phyloP scores from a whole-genome alignment of 1,140 invertebrate species.

The Hypsibius dujardini region DNA sequence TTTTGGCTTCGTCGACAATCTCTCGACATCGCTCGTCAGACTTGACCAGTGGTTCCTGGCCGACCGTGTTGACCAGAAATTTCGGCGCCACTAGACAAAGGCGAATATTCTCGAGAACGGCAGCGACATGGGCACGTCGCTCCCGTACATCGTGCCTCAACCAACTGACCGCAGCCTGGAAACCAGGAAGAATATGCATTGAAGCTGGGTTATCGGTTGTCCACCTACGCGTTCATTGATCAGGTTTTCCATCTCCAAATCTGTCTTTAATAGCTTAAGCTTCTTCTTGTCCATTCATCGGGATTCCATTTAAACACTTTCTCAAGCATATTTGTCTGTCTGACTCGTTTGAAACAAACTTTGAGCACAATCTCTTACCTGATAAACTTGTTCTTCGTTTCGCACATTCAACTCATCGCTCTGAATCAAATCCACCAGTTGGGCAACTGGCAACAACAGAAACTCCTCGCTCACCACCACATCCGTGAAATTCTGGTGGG shows the following conservation, averaged over 20 bases:
- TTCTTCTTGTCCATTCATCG: background rate
- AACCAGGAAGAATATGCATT: constrained; percentile 30
- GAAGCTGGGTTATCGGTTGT: no score
- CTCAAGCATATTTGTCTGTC: background rate
- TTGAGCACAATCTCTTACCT: background rate
- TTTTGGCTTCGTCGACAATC: constrained; percentile 93
- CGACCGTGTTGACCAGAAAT: constrained; percentile 90
- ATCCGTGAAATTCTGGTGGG: constrained; percentile 92
- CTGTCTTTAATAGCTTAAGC: background rate
- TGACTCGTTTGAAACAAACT: background rate
- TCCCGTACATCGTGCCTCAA: constrained; percentile 89
- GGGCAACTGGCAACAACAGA: constrained; percentile 72
- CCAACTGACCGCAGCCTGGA: constrained; percentile 94
- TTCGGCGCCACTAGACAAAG: constrained; percentile 84
- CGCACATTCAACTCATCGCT: constrained; percentile 92
- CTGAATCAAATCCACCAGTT: constrained; percentile 89
- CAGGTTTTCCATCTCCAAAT: background rate
- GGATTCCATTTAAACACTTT: no score
- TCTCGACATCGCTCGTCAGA: constrained; percentile 89
- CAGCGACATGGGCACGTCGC: constrained; percentile 65
- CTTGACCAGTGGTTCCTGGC: constrained; percentile 78
- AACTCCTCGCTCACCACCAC: constrained; percentile 98
- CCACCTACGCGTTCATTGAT: background rate
- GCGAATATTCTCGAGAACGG: constrained; percentile 87
- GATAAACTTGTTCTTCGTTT: constrained; percentile 71